Evolutionary conservation across 2,113 vertebrate species (phyloP).

Genomic region (Gopherus evgoodei): DNA sequence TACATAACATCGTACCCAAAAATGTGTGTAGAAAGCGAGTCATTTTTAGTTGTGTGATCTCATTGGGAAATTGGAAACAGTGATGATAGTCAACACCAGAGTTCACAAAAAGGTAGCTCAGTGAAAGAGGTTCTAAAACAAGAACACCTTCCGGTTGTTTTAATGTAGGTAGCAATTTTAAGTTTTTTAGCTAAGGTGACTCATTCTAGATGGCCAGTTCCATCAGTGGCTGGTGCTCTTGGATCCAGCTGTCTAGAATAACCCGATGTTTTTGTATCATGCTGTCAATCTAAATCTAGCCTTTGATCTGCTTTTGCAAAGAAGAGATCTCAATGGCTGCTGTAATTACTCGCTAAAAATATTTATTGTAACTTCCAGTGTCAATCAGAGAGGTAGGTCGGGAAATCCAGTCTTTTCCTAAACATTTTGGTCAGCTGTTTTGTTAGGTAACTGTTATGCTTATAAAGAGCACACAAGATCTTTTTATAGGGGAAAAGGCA

Average conservation of each 20-base stretch:
- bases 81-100: neutral
- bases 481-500: no score
- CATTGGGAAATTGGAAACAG: neutral
- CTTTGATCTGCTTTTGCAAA: constrained; percentile 12
- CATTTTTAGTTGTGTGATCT: neutral
- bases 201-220: neutral
- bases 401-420: neutral
- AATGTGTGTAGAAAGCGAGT: constrained; percentile 1
- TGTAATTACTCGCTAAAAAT: neutral
- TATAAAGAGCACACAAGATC: no score
- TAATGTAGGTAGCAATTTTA: neutral
- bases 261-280: neutral
- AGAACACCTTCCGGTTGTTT: neutral
- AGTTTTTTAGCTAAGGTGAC: neutral
- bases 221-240: neutral
- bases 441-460: no score
- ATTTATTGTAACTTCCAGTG: neutral
- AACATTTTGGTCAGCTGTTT: neutral
- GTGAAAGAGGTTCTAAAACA: neutral
- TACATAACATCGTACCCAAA: neutral
- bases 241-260: neutral
- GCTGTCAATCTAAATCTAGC: constrained; percentile 4
- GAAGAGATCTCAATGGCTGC: neutral
- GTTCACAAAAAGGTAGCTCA: neutral
- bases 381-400: neutral